A percentile compares a stretch with the other conserved stretches of the same genome.
phyloP scores from a whole-genome alignment of 1,140 invertebrate species.

The Brachionus angularis region DNA sequence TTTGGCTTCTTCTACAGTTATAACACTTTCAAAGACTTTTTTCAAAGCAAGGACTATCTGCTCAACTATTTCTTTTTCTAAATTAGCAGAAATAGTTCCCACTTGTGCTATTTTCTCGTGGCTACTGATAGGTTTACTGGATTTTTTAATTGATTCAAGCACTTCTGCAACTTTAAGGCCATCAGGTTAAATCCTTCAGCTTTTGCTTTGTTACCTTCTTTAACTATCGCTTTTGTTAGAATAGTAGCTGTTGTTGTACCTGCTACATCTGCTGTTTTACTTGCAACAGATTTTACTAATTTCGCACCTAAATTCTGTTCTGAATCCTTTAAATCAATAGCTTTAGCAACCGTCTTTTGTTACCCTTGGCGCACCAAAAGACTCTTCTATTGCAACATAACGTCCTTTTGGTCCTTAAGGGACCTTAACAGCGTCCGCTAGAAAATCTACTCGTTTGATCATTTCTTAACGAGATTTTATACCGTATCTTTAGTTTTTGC shows the following conservation, averaged over 20 bases:
- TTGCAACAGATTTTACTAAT: constrained; percentile 96
- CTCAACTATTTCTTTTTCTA: constrained; percentile 82
- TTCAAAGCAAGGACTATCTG: constrained; percentile 99
- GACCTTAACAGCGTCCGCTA: constrained; percentile 96
- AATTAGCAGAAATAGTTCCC: constrained; percentile 99
- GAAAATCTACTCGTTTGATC: constrained; percentile 92
- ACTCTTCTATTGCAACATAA: constrained; percentile 98
- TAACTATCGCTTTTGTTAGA: constrained; percentile 91
- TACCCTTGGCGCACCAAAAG: constrained; percentile 98
- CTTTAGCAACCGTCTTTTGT: constrained; percentile 99
- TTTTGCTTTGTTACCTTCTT: constrained; percentile 97
- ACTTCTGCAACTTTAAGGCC: constrained; percentile 88
- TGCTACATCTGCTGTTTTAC: constrained; percentile 98
- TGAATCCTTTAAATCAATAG: constrained; percentile 95
- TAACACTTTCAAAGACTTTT: constrained; percentile 89
- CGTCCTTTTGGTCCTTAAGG: constrained; percentile 99
- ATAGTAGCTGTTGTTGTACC: constrained; percentile 98
- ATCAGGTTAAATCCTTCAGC: constrained; percentile 96
- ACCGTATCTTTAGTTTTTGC: constrained; percentile 97
- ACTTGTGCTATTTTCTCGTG: constrained; percentile 99
- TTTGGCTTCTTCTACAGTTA: constrained; percentile 99
- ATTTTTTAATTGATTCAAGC: constrained; percentile 77
- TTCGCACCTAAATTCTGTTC: constrained; percentile 99
- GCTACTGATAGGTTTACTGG: constrained; percentile 90
- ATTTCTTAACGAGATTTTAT: constrained; percentile 89